Conservation (phyloP, 2,113 vertebrate species). For the Antidorcas marsupialis region DNA sequence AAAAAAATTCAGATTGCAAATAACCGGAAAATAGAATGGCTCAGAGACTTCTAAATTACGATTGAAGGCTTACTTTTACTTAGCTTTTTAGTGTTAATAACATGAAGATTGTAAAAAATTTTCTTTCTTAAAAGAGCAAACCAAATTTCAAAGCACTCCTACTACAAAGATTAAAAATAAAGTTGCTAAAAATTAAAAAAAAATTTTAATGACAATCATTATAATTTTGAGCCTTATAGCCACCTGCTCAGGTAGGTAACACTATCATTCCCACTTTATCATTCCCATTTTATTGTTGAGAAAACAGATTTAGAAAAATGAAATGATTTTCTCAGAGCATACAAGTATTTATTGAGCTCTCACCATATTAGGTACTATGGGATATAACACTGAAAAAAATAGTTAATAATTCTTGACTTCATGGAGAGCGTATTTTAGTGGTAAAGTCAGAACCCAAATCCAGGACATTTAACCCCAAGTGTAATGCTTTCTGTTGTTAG, state of each 20-base stretch:
- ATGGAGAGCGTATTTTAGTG: not conserved
- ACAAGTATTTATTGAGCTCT: not conserved
- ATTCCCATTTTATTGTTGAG: not conserved
- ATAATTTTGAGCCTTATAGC: not conserved
- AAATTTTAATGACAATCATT: not conserved
- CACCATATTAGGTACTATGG: not conserved
- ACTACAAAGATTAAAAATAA: not conserved
- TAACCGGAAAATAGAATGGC: not conserved
- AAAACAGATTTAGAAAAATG: not conserved
- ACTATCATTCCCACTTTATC: not conserved
- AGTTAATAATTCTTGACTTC: not conserved
- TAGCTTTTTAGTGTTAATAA: not conserved
- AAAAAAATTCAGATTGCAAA: not conserved
- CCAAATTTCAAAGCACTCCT: not conserved
- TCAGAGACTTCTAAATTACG: not conserved
- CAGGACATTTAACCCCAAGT: not conserved
- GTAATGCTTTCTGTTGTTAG: not conserved
- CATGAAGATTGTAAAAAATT: not conserved
- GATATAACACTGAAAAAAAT: not conserved
- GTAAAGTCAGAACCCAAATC: not conserved
- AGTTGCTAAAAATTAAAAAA: not conserved
- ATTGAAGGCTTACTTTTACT: not conserved
- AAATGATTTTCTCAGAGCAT: not conserved
- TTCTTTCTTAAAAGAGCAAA: not conserved
- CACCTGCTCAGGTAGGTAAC: not conserved